phyloP scores from a whole-genome alignment of 2,888 invertebrate species.

The Buathra laborator region DNA sequence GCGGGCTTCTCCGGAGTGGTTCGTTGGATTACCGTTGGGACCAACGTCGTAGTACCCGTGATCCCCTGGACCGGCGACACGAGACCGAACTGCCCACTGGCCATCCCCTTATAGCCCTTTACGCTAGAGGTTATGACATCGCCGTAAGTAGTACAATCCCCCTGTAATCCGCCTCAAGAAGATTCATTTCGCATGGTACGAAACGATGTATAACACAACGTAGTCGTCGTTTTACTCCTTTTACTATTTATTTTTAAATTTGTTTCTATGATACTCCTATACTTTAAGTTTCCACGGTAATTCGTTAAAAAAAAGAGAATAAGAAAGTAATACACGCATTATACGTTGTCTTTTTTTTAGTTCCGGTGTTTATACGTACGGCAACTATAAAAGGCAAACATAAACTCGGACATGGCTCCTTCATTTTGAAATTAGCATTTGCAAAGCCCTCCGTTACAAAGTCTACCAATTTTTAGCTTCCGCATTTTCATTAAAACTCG shows the following conservation, averaged over 20 bases:
- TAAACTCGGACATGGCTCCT: too few relatives aligned
- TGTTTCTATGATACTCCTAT: background rate
- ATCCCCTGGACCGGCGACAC: slow-evolving; percentile 35
- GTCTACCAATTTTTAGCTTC: too few relatives aligned
- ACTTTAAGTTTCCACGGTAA: background rate
- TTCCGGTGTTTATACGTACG: too few relatives aligned
- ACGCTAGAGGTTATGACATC: slow-evolving; percentile 66
- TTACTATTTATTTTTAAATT: background rate
- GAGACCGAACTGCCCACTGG: slow-evolving; percentile 33
- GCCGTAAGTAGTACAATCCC: slow-evolving; percentile 70
- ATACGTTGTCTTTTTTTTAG: too few relatives aligned
- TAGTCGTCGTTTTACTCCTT: background rate
- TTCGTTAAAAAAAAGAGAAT: background rate
- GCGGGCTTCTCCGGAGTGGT: slow-evolving; percentile 30
- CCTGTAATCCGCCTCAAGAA: slow-evolving; percentile 77
- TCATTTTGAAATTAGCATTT: too few relatives aligned
- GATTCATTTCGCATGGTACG: slow-evolving; percentile 70
- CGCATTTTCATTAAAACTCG: too few relatives aligned
- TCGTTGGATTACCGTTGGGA: slow-evolving; percentile 49
- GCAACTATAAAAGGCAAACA: too few relatives aligned
- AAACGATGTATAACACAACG: background rate
- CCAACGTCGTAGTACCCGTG: slow-evolving; percentile 36
- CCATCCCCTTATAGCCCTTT: slow-evolving; percentile 41
- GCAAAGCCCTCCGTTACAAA: too few relatives aligned
- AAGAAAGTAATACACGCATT: background rate